phyloP scores from a whole-genome alignment of 1,140 invertebrate species.

The Trichonephila clavata region DNA sequence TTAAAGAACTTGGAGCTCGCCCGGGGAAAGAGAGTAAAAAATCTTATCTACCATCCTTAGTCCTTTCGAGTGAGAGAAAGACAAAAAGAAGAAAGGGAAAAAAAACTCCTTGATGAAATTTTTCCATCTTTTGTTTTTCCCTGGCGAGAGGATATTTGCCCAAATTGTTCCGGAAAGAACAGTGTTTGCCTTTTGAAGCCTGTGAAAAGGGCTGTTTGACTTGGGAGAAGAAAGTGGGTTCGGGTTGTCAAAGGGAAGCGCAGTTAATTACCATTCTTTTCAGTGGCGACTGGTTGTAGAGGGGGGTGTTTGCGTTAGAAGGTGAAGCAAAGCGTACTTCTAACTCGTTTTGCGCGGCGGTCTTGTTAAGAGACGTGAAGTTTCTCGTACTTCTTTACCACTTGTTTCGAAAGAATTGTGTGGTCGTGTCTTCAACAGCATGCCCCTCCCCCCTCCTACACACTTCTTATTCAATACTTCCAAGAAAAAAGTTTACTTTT shows the following conservation, averaged over 20 bases:
- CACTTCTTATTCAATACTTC: too few species aligned
- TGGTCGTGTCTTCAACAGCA: too few species aligned
- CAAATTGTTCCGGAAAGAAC: conserved; percentile 28
- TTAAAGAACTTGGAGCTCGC: conserved; percentile 18
- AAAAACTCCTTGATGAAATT: not conserved
- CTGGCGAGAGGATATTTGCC: conserved; percentile 9
- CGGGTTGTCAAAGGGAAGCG: not conserved
- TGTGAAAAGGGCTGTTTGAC: conserved; percentile 26
- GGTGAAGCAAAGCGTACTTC: not conserved
- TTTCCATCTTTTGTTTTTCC: conserved; percentile 4
- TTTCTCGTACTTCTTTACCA: too few species aligned
- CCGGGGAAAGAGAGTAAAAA: not conserved
- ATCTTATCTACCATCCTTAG: not conserved
- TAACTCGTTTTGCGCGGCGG: too few species aligned
- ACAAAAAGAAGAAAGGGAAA: not conserved
- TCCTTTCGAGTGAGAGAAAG: not conserved
- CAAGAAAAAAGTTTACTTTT: too few species aligned
- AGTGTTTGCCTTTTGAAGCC: conserved; percentile 26
- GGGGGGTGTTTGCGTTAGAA: not conserved
- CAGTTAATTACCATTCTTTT: conserved; percentile 19
- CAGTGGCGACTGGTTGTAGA: not conserved
- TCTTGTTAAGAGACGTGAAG: too few species aligned
- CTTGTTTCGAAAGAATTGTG: too few species aligned
- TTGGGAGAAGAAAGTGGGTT: not conserved
- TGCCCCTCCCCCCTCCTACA: too few species aligned